Percentiles rank a stretch among this genome's conserved stretches.
These are phyloP conservation scores for Chesias legatella DNA, from an alignment of 2,888 invertebrate species.

Conservation along the genomic window DNA sequence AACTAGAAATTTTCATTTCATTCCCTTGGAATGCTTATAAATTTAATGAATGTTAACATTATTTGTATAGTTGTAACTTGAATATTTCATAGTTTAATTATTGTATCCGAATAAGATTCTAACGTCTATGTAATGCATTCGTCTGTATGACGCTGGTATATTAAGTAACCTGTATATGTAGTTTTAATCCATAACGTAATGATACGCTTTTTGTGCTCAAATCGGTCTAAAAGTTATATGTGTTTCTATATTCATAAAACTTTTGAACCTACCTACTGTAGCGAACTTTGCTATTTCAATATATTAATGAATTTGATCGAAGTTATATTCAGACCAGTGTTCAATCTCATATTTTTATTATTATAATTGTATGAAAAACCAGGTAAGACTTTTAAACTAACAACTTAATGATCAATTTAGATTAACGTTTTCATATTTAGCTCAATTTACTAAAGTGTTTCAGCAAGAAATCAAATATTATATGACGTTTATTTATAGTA, in stretches of 20 bases:
- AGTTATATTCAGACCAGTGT: constrained; percentile 49
- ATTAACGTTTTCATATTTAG: constrained; percentile 47
- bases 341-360: constrained; percentile 62
- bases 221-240: constrained; percentile 64
- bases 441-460: constrained; percentile 50
- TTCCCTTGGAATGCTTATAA: constrained; percentile 49
- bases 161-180: constrained; percentile 51
- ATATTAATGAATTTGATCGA: constrained; percentile 28
- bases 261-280: constrained; percentile 39
- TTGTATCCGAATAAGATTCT: constrained; percentile 65
- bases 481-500: too few species aligned
- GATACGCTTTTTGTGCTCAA: constrained; percentile 77
- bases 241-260: constrained; percentile 32
- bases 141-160: constrained; percentile 74
- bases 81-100: constrained; percentile 61
- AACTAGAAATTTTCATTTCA: constrained; percentile 43
- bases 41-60: constrained; percentile 50
- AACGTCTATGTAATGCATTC: constrained; percentile 65
- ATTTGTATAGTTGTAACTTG: constrained; percentile 55
- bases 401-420: constrained; percentile 46
- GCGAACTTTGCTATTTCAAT: constrained; percentile 41
- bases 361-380: constrained; percentile 37
- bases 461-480: constrained; percentile 9
- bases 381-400: constrained; percentile 52
- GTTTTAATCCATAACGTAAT: constrained; percentile 43